phyloP scores from a whole-genome alignment of 2,113 vertebrate genomes.

The Falcunculus frontatus region DNA sequence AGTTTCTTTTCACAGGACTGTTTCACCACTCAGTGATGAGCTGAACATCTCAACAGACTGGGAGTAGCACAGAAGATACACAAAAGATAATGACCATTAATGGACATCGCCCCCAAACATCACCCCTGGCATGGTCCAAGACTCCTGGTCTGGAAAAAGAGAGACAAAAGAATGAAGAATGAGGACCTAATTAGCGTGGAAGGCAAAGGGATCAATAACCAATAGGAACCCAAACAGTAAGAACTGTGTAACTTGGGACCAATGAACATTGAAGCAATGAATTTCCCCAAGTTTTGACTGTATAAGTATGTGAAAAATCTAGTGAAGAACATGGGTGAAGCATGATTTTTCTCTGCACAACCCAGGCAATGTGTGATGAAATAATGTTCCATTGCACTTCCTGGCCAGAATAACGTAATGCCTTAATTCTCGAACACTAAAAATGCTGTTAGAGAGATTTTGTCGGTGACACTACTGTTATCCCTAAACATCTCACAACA shows the following conservation, averaged over 20 bases:
- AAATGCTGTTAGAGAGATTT: not conserved
- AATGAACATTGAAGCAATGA: not conserved
- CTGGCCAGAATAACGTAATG: not conserved
- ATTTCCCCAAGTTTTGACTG: not conserved
- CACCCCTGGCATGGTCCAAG: not conserved
- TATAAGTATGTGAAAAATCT: not conserved
- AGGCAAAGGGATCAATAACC: not conserved
- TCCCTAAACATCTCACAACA: not conserved
- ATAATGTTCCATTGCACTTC: not conserved
- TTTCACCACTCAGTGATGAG: not conserved
- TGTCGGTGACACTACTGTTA: rapidly evolving
- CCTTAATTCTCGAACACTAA: not conserved
- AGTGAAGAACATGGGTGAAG: not conserved
- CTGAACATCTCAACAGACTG: not conserved
- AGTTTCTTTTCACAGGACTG: not conserved
- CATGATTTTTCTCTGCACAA: not conserved
- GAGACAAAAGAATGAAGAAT: rapidly evolving
- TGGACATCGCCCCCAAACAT: not conserved
- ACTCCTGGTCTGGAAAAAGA: not conserved
- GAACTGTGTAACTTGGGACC: not conserved
- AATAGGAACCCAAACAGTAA: not conserved
- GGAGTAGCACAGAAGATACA: not conserved
- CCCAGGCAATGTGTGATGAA: not conserved
- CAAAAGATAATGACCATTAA: not conserved
- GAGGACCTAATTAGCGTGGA: not conserved